Evolutionary conservation across 30 jellyfish, hydroid and myxozoan genomes (phyloP).

Genomic region (Chironex yamaguchii): DNA sequence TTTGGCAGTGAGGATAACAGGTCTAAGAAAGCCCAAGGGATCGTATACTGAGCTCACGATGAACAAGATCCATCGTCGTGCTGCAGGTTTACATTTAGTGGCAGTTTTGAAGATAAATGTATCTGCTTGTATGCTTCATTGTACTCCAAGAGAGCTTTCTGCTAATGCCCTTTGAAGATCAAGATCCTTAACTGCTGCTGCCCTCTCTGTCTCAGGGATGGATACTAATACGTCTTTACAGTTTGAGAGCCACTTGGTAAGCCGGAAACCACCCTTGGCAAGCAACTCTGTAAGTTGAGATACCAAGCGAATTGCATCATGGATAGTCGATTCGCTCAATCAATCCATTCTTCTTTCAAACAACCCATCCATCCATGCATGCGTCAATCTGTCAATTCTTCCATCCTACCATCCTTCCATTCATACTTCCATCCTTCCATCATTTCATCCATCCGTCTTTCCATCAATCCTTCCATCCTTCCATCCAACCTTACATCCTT

Average conservation of each 20-base stretch:
- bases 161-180: no score
- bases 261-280: constrained; percentile 40
- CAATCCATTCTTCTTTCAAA: no score
- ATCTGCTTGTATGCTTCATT: constrained; percentile 4
- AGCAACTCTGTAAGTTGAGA: constrained; percentile 32
- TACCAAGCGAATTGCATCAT: constrained; percentile 32
- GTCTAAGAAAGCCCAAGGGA: constrained; percentile 38
- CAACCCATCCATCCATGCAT: no score
- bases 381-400: no score
- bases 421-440: no score
- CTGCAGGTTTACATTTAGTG: background rate
- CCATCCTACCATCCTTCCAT: no score
- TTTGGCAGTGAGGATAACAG: constrained; percentile 13
- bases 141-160: constrained; percentile 27
- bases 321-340: no score
- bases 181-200: constrained; percentile 7
- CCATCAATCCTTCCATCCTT: no score
- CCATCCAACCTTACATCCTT: no score
- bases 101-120: background rate
- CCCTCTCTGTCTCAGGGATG: constrained; percentile 36
- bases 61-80: constrained; percentile 36
- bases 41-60: constrained; percentile 22
- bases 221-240: constrained; percentile 6
- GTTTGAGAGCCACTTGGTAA: constrained; percentile 31
- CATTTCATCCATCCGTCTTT: no score